Conservation (phyloP, 2,113 vertebrate species). For the Rhinichthys klamathensis region DNA sequence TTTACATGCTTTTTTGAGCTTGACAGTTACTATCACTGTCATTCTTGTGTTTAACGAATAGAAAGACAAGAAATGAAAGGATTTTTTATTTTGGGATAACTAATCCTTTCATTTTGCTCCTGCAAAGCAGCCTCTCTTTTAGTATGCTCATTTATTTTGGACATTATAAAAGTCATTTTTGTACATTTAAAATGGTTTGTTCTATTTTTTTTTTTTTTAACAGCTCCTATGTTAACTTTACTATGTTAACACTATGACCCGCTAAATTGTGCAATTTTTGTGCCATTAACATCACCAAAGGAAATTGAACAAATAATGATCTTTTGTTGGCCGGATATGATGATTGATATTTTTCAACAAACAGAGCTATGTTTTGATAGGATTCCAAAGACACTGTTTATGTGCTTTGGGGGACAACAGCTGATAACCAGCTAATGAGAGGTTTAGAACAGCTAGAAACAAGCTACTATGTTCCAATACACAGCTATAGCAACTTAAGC, state of each 20-base stretch:
- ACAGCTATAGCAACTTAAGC: slow-evolving; percentile 1
- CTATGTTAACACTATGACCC: no score
- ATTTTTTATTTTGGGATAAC: no score
- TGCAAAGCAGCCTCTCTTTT: no score
- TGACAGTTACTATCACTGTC: background rate
- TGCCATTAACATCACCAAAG: background rate
- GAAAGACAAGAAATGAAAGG: no score
- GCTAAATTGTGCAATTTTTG: background rate
- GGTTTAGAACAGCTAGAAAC: background rate
- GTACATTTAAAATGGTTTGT: background rate
- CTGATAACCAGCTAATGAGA: slow-evolving; percentile 5
- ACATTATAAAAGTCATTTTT: no score
- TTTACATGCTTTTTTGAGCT: background rate
- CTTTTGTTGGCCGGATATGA: background rate
- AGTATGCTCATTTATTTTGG: no score
- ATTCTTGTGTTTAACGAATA: no score
- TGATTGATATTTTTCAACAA: background rate
- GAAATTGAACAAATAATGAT: background rate
- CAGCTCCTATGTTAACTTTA: background rate
- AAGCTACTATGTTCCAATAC: slow-evolving; percentile 10
- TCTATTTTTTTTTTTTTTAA: background rate
- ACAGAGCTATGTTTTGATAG: background rate
- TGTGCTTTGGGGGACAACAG: background rate
- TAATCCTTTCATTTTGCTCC: no score
- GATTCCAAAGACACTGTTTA: background rate